These are phyloP conservation scores for Pachyseris speciosa DNA, from an alignment of 64 coral and sea anemone species.

Conservation along the genomic window DNA sequence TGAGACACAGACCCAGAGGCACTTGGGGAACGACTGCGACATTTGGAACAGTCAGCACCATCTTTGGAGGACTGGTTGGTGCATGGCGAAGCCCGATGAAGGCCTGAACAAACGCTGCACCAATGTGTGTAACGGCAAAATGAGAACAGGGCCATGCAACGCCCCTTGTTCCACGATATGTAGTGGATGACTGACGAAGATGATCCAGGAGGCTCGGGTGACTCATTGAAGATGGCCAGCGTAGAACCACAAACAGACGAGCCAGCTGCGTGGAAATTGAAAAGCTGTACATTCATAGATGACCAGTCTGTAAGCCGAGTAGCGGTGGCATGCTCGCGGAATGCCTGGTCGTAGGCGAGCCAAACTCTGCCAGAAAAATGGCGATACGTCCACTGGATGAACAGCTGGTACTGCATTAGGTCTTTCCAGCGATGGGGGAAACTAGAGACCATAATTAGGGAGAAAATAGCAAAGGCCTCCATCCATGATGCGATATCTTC, in stretches of 20 bases:
- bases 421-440: too few relatives aligned
- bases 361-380: constrained; percentile 10
- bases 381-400: not conserved
- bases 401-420: constrained; percentile 9
- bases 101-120: not conserved
- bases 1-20: too few relatives aligned
- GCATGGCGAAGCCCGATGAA: too few relatives aligned
- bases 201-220: not conserved
- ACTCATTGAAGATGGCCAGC: too few relatives aligned
- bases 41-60: too few relatives aligned
- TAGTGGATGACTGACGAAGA: not conserved
- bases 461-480: too few relatives aligned
- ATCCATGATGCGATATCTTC: not conserved
- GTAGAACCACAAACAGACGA: too few relatives aligned
- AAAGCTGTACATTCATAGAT: constrained; percentile 11
- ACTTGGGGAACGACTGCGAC: too few relatives aligned
- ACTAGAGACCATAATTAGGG: too few relatives aligned
- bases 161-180: not conserved
- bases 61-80: too few relatives aligned
- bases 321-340: constrained; percentile 23
- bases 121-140: not conserved
- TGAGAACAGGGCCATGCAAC: not conserved
- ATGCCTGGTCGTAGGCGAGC: constrained; percentile 22
- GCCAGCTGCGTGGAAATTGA: constrained; percentile 24
- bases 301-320: not conserved